A percentile compares a stretch with the other conserved stretches of the same genome.
phyloP scores from a whole-genome alignment of 2,797 vertebrate species.

The Darevskia nairensis region DNA sequence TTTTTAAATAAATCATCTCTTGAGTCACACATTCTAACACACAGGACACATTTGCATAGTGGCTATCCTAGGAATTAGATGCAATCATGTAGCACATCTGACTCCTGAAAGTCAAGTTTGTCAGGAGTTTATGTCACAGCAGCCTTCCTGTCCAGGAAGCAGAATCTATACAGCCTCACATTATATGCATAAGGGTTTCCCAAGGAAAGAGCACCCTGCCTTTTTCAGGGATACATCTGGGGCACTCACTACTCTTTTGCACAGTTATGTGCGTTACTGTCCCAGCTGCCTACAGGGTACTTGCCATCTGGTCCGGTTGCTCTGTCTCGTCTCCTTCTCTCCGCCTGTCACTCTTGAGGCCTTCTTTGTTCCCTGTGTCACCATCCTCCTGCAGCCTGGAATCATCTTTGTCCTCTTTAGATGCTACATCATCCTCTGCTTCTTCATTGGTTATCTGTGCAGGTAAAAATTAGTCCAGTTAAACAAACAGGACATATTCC shows the following conservation, averaged over 20 bases:
- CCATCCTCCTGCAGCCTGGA: slow-evolving; percentile 51
- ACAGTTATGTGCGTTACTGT: too few relatives aligned
- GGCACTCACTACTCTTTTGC: too few relatives aligned
- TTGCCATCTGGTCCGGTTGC: slow-evolving; percentile 28
- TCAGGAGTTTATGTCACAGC: background rate
- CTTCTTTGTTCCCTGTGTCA: slow-evolving; percentile 9
- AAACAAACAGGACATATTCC: background rate
- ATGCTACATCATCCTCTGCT: slow-evolving; percentile 45
- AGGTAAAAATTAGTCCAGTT: accelerated
- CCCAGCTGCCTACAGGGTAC: accelerated
- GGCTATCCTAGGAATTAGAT: background rate
- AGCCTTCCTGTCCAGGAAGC: background rate
- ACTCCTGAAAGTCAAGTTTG: background rate
- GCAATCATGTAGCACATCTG: background rate
- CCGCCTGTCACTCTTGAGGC: slow-evolving; percentile 4
- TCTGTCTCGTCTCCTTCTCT: slow-evolving; percentile 65
- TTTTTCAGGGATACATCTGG: background rate
- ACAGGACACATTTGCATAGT: background rate
- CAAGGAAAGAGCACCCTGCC: too few relatives aligned
- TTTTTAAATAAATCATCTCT: background rate
- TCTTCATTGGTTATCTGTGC: slow-evolving; percentile 77
- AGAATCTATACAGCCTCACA: background rate
- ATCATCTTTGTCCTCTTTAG: slow-evolving; percentile 68
- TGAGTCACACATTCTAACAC: background rate
- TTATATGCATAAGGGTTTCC: too few relatives aligned